A percentile compares a stretch with the other conserved stretches of the same genome.
phyloP scores from a whole-genome alignment of 2,888 invertebrate species.

The Helobdella robusta region DNA sequence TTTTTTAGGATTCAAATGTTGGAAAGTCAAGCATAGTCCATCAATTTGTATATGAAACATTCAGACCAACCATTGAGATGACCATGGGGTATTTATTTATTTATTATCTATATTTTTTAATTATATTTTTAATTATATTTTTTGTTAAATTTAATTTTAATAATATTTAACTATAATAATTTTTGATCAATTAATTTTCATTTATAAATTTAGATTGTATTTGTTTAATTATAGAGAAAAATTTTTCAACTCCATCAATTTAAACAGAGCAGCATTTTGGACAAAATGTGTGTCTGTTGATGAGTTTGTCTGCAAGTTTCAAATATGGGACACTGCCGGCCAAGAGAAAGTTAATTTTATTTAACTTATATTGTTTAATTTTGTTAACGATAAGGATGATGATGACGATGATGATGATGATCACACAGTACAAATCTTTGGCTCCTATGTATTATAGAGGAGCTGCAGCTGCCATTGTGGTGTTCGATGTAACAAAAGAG shows the following conservation, averaged over 20 bases:
- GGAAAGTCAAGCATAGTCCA: conserved; percentile 51
- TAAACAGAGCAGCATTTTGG: conserved; percentile 49
- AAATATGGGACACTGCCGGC: conserved; percentile 53
- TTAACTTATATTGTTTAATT: too few relatives aligned
- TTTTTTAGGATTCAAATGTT: conserved; percentile 49
- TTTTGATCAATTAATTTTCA: neutral
- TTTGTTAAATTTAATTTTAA: neutral
- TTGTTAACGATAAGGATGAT: too few relatives aligned
- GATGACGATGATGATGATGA: neutral
- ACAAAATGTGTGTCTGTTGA: conserved; percentile 47
- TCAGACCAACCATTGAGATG: conserved; percentile 45
- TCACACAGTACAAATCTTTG: conserved; percentile 47
- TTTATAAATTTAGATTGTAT: neutral
- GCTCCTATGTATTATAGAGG: conserved; percentile 52
- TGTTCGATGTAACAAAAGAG: conserved; percentile 50
- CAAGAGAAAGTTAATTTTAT: conserved; percentile 50
- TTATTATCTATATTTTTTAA: neutral
- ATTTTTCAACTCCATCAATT: neutral
- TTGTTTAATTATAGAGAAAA: neutral
- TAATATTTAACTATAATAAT: neutral
- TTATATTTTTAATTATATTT: neutral
- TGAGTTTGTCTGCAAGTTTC: conserved; percentile 46
- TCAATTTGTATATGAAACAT: conserved; percentile 50
- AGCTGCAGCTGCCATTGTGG: conserved; percentile 50
- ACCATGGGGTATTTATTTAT: conserved; percentile 47